Conservation (phyloP, 2,888 invertebrate genomes). For the Lutraria lutraria region DNA sequence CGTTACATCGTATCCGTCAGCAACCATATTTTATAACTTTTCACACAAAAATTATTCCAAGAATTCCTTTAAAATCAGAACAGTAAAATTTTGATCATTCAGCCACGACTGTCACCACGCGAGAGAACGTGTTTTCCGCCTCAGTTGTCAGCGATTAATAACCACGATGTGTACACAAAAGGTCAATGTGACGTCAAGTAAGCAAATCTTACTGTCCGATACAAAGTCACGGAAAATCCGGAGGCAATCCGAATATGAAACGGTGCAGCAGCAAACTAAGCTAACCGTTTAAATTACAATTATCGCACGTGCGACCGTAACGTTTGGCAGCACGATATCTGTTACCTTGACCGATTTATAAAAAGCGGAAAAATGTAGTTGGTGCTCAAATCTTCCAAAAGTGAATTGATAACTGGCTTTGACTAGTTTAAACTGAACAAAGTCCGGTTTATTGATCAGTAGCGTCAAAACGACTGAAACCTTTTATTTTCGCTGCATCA, state of each 20-base stretch:
- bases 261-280: not conserved
- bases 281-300: not conserved
- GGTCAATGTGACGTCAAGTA: not conserved
- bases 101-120: conserved; percentile 13
- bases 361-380: too few relatives aligned
- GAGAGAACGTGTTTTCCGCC: not conserved
- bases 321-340: too few relatives aligned
- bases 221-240: not conserved
- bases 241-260: not conserved
- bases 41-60: not conserved
- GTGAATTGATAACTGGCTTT: not conserved
- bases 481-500: too few relatives aligned
- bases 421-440: not conserved
- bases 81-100: not conserved
- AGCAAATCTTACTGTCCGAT: not conserved
- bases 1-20: conserved; percentile 43
- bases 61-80: not conserved
- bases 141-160: not conserved
- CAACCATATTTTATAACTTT: conserved; percentile 31
- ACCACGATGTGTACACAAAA: not conserved
- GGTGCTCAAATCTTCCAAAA: not conserved
- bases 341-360: too few relatives aligned
- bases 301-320: not conserved
- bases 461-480: too few relatives aligned
- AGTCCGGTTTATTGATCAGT: not conserved